A percentile compares a stretch with the other conserved stretches of the same genome.
Conservation (phyloP, 2,888 invertebrate genomes). For the Uropetala carovei region DNA sequence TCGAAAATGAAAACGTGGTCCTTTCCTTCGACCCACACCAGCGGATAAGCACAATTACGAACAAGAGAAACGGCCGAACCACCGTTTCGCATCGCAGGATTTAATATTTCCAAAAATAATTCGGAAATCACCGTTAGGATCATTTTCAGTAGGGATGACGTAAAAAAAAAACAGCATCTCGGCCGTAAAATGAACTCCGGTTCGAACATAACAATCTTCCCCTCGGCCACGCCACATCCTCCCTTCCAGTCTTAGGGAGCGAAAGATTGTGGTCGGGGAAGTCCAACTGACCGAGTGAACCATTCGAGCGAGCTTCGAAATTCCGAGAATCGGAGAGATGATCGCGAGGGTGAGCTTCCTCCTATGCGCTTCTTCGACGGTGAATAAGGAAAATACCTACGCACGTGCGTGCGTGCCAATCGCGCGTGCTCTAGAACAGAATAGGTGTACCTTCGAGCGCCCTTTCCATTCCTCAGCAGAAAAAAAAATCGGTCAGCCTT, state of each 20-base stretch:
- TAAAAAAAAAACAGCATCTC: not conserved
- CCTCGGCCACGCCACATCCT: not conserved
- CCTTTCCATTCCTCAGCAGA: constrained; percentile 2
- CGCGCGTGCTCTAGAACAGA: not conserved
- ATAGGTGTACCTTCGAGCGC: not conserved
- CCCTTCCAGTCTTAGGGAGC: not conserved
- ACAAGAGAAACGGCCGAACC: too few relatives aligned
- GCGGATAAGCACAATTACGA: too few relatives aligned
- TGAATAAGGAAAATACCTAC: not conserved
- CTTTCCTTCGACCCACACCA: too few relatives aligned
- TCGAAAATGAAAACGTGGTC: too few relatives aligned
- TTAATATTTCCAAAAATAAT: not conserved
- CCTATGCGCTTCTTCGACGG: not conserved
- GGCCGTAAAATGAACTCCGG: not conserved
- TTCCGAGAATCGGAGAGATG: not conserved
- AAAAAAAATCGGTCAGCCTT: constrained; percentile 40
- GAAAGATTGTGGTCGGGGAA: not conserved
- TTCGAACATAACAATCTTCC: not conserved
- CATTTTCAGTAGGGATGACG: not conserved
- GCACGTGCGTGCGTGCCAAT: not conserved
- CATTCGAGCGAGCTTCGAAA: not conserved
- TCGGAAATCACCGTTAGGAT: not conserved
- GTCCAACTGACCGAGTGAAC: not conserved
- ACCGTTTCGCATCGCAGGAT: not conserved
- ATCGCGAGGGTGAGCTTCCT: not conserved